Evolutionary conservation across 2,888 invertebrate genomes (phyloP).

Genomic region (Poecilobothrus nobilitatus): DNA sequence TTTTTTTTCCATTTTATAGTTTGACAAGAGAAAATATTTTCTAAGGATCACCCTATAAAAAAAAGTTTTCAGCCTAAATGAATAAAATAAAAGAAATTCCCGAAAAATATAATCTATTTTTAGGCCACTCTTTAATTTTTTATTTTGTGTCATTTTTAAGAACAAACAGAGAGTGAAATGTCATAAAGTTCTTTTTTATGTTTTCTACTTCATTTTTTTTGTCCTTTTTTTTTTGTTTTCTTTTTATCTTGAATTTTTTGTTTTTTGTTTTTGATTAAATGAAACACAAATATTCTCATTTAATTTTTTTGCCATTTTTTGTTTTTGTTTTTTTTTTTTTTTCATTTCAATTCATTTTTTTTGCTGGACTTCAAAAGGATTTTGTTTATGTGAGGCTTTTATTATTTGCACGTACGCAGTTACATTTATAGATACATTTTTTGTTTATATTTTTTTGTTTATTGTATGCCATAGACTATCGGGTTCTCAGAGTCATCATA

Average conservation of each 20-base stretch:
- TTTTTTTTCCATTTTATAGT: no score
- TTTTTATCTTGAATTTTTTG: not conserved
- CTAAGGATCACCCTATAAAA: no score
- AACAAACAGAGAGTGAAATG: not conserved
- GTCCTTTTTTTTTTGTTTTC: not conserved
- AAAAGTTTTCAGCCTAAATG: not conserved
- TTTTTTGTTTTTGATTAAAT: not conserved
- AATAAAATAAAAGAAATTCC: not conserved
- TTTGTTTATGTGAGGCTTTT: not conserved
- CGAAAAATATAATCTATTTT: not conserved
- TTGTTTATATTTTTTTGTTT: no score
- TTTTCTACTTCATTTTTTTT: not conserved
- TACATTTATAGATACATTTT: no score
- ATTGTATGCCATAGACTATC: no score
- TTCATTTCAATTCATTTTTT: not conserved
- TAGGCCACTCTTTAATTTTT: not conserved
- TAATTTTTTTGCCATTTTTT: not conserved
- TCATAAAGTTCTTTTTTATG: not conserved
- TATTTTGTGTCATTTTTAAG: not conserved
- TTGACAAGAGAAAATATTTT: no score
- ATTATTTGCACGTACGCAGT: not conserved
- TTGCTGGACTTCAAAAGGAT: not conserved
- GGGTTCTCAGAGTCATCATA: no score
- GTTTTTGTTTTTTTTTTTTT: not conserved
- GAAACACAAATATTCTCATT: not conserved